Conservation (phyloP, 2,113 vertebrate genomes). For the Arothron firmamentum region DNA sequence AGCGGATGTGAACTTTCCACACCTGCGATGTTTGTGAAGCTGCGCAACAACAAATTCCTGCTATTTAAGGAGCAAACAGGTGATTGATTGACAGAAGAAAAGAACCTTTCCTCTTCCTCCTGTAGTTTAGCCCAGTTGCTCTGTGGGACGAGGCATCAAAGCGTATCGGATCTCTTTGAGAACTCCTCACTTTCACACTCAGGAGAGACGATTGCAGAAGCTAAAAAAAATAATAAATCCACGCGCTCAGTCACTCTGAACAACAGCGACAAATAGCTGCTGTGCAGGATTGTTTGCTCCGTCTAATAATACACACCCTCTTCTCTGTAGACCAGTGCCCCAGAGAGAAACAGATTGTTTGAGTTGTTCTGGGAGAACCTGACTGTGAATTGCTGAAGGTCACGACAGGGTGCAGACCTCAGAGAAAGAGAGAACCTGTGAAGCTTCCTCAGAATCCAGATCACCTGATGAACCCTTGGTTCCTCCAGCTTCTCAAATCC, state of each 20-base stretch:
- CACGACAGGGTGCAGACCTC: too few relatives aligned
- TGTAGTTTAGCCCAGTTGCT: constrained; percentile 44
- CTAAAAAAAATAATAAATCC: neutral
- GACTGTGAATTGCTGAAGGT: constrained; percentile 1
- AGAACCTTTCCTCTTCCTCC: constrained; percentile 27
- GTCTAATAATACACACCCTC: constrained; percentile 54
- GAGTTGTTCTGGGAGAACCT: constrained; percentile 22
- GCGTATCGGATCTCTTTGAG: constrained; percentile 58
- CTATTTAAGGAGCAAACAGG: constrained; percentile 26
- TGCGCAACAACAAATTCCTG: constrained; percentile 35
- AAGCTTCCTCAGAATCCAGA: too few relatives aligned
- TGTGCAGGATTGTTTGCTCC: constrained; percentile 53
- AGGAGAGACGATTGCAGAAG: constrained; percentile 43
- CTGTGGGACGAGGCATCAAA: constrained; percentile 67
- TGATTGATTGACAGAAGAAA: constrained; percentile 64
- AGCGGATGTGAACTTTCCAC: constrained; percentile 40
- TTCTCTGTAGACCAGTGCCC: constrained; percentile 45
- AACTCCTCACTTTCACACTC: constrained; percentile 56
- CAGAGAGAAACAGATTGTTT: constrained; percentile 44
- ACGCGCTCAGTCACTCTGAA: constrained; percentile 29
- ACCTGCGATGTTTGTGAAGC: constrained; percentile 22
- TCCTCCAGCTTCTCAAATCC: too few relatives aligned
- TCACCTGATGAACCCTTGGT: too few relatives aligned
- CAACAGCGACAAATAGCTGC: constrained; percentile 43
- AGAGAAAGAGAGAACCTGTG: too few relatives aligned